Conservation (phyloP, 2,888 invertebrate genomes). For the Polylopha cassiicola region DNA sequence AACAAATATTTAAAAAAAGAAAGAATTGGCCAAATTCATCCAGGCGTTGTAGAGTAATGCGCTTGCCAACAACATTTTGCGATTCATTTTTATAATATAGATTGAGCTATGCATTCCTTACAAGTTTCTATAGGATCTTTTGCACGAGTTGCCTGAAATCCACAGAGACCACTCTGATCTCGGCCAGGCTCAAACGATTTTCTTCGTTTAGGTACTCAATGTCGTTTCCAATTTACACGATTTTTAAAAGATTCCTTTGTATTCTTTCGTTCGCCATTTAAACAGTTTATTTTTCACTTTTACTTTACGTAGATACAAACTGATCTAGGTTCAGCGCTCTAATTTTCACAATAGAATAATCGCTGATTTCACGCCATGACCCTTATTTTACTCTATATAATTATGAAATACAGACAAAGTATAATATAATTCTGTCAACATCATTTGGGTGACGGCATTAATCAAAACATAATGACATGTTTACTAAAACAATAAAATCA, state of each 20-base stretch:
- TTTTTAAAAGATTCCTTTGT: neutral
- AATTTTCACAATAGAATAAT: no score
- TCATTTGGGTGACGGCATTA: no score
- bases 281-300: no score
- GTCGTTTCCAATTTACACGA: conserved; percentile 1
- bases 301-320: no score
- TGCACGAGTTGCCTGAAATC: conserved; percentile 1
- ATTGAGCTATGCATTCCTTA: no score
- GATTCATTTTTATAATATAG: no score
- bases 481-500: no score
- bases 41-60: conserved; percentile 19
- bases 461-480: no score
- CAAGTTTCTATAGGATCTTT: neutral
- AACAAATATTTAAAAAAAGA: conserved; percentile 10
- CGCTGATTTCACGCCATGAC: no score
- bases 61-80: conserved; percentile 10
- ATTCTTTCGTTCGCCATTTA: neutral
- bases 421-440: no score
- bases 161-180: conserved; percentile 6
- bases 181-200: conserved; percentile 3
- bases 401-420: no score
- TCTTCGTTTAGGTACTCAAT: conserved; percentile 2
- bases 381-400: no score
- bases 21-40: conserved; percentile 15
- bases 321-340: conserved; percentile 1